Evolutionary conservation across 30 jellyfish, hydroid and myxozoan genomes (phyloP), one percentile per base, ranked within the genome.

Genomic region (Clytia hemisphaerica): DNA sequence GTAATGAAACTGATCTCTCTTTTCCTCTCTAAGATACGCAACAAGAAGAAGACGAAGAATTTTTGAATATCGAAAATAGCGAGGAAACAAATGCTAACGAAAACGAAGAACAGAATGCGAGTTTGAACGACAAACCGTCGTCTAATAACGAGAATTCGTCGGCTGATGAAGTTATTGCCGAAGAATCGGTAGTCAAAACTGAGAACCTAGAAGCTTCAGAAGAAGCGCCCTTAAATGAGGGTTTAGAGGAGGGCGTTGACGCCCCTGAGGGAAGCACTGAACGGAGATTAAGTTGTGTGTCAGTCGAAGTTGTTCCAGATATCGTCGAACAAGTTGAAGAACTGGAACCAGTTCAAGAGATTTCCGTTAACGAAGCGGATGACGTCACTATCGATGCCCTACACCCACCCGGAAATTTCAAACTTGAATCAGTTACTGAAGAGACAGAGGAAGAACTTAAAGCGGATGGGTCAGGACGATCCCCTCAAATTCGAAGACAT

Each of bases 381-480:
- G 59, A 31, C 24, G 28, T 0, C 14, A 14, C 22, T 18, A 26
- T 3, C 25, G 63, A 24, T 24, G 59, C 4, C 3, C 30, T 18
- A 6, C 12, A 61, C 19, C 32, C 36, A 29, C n/a, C n/a, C n/a
- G 63, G 1, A 18, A 60, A 60, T 27, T 65, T 65, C 2, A 65
- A 65, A 47, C 78, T 85, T 37, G 73, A 87, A 19, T 87, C 96
- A 7, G 96, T 85, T 15, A 71, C 90, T 18, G 96, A 85, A 50
- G 96, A 85, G 51, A 85, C 96, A 6, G 96, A 85, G 74, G 96
- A 85, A 75, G 96, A 85, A 51, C 85, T 85, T 4, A 45, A 79
- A 22, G 96, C 72, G 46, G 84, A 45, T n/a, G 77, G 16, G 15
- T 37, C 58, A 2, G 79, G 35, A 25, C 42, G 37, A 16, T 45